Percentiles rank a stretch among this genome's conserved stretches.
phyloP scores from a whole-genome alignment of 2,797 vertebrate species.

The Anas bahamensis region DNA sequence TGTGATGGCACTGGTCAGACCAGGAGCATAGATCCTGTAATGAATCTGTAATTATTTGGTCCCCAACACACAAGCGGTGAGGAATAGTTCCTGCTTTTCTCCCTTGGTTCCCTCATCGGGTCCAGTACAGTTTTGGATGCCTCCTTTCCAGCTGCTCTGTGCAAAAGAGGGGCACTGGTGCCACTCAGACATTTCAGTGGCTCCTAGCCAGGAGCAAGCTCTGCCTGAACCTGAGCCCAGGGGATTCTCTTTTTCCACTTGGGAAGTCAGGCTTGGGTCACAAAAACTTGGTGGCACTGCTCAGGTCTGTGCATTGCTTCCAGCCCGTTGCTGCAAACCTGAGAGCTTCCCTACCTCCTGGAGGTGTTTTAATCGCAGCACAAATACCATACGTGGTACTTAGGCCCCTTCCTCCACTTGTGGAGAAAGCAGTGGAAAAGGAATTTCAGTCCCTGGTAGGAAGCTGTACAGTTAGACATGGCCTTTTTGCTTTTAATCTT shows the following conservation, averaged over 20 bases:
- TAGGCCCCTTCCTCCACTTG: not conserved
- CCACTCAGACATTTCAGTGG: not conserved
- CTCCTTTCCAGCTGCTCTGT: not conserved
- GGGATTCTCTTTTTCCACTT: not conserved
- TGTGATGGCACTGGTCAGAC: not conserved
- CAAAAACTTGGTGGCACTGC: not conserved
- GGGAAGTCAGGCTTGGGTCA: not conserved
- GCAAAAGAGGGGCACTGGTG: not conserved
- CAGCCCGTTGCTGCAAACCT: not conserved
- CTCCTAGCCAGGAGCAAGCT: not conserved
- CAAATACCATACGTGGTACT: not conserved
- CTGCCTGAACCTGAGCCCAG: not conserved
- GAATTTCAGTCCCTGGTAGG: not conserved
- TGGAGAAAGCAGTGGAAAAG: not conserved
- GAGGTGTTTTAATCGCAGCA: not conserved
- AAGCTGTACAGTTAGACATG: not conserved
- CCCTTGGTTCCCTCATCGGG: not conserved
- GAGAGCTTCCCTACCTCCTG: not conserved
- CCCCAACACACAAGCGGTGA: not conserved
- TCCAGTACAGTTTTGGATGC: not conserved
- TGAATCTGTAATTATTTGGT: not conserved
- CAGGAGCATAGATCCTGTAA: not conserved
- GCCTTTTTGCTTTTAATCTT: not conserved
- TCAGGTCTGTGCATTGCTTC: not conserved
- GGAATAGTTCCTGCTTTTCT: not conserved